phyloP scores from a whole-genome alignment of 2,888 invertebrate species.

The Drosophila colorata region DNA sequence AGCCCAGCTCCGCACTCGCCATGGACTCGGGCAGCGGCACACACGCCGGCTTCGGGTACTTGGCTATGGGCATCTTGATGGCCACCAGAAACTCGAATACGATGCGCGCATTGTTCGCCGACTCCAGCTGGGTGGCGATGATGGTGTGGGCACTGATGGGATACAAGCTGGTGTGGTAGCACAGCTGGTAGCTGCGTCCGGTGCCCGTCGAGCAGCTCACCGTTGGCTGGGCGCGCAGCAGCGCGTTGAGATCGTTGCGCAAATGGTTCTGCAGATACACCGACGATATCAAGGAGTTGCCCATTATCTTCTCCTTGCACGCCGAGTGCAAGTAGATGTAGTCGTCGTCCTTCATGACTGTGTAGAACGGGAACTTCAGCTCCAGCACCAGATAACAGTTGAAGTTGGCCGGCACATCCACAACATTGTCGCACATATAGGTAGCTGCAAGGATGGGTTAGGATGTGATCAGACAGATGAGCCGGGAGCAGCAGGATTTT shows the following conservation, averaged over 20 bases:
- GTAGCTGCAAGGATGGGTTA: slow-evolving; percentile 10
- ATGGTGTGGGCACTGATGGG: slow-evolving; percentile 33
- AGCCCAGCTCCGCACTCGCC: neutral
- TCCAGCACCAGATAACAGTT: slow-evolving; percentile 36
- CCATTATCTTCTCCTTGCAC: neutral
- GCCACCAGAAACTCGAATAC: slow-evolving; percentile 28
- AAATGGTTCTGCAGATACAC: slow-evolving; percentile 25
- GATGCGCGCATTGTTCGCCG: slow-evolving; percentile 5
- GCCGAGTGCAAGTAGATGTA: slow-evolving; percentile 23
- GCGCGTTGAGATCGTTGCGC: slow-evolving; percentile 9
- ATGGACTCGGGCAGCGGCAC: slow-evolving; percentile 15
- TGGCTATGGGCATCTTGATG: slow-evolving; percentile 13
- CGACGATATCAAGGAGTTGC: slow-evolving; percentile 2
- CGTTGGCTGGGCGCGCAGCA: slow-evolving; percentile 7
- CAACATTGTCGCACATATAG: slow-evolving; percentile 8
- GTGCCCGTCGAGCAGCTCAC: slow-evolving; percentile 2
- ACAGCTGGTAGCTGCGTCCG: slow-evolving; percentile 21
- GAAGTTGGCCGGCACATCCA: slow-evolving; percentile 26
- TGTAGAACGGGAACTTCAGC: slow-evolving; percentile 7
- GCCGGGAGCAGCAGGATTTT: no score
- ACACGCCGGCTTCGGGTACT: slow-evolving; percentile 9
- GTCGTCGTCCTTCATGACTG: neutral
- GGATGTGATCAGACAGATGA: neutral
- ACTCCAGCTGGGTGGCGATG: slow-evolving; percentile 17
- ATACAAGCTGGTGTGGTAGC: slow-evolving; percentile 30